Base-by-base conservation (phyloP, 1,140 invertebrate genomes). In the Chironomus striatipennis region DNA sequence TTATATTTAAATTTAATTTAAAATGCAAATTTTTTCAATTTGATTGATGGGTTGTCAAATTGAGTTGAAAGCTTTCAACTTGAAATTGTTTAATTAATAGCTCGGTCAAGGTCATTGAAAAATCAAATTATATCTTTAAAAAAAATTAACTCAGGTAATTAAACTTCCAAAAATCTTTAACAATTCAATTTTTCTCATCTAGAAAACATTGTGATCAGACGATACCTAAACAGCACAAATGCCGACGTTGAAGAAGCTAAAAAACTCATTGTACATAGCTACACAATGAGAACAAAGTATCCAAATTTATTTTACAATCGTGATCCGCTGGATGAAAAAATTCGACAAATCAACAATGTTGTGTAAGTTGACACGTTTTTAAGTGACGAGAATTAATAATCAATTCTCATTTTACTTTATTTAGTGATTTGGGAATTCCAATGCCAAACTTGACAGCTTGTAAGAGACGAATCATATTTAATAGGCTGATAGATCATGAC, bases 281-380 rank as follows among this genome's bases (percentile, higher is more conserved):
- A 88, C 77, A 88, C 84, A 12, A 80, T 90, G 74, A 83, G 89
- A 5, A 84, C 85, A 8, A 87, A 85, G 75, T 83, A 86, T 18
- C 86, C 88, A 0, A 88, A 91, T 78, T 83, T 91, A 73, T 91
- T 91, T 77, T 81, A 81, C 72, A 85, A 89, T 42, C 82, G 89
- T 65, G 88, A 91, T 81, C 86, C 88, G 6, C 79, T 83, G 73
- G 81, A 85, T 2, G 81, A 84, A 34, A 84, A 83, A 77, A 86
- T 88, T n/a, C 81, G 84, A 78, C 81, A 86, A 24, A 82, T 85
- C 1, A 83, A 88, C 70, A 79, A 85, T 75, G 81, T 84, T 43
- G 84, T 86, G 88, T 88, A 82, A 82, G 81, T 21, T 57, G n/a
- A 18, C 65, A 70, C 18, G 4, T 57, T 15, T 8, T 57, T 57